Evolutionary conservation across 2,113 vertebrate species (phyloP), one percentile per base, ranked within the genome.

Genomic region (Onychostoma macrolepis): DNA sequence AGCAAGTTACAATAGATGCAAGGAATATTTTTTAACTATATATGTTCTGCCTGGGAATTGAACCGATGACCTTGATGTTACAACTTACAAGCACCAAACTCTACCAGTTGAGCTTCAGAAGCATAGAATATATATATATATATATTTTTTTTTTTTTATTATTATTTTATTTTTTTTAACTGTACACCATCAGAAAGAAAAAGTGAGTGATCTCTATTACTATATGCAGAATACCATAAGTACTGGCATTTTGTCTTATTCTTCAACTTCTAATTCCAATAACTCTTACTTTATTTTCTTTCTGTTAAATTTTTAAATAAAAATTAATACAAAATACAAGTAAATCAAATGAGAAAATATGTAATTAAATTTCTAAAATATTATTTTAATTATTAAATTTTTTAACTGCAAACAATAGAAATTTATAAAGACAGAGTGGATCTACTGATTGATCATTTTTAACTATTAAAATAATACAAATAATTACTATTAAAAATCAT

Each of bases 11-110:
- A 7, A 13, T 30, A 28, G 11, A 13, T 65, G 11, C 11, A 28
- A n/a, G 21, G 21, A 26, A 28, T 13, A 65, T 12, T 28, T 65
- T 65, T 65, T 28, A 28, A 28, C 61, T 26, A 28, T 61, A n/a
- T 12, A 28, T 13, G 61, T 13, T 15, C 26, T 65, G 26, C 26
- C 63, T 15, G 13, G 12, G 11, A 63, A 26, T 28, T 63, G 12
- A 65, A 65, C 63, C 63, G 4, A 63, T 63, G 61, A 61, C 58
- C 58, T n/a, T 63, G 61, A 63, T 63, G n/a, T 63, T 63, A n/a
- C 10, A 11, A 28, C 11, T 63, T 63, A n/a, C 10, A 11, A 28
- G 61, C 58, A 61, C 58, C 24, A 61, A 61, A 61, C 24, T 61
- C 24, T n/a, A 61, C 9, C n/a, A 63, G 4, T 13, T 63, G 58